Percentiles rank a stretch among this genome's conserved stretches.
These are phyloP conservation scores for Nibea coibor DNA, from an alignment of 2,113 vertebrate genomes.

Conservation along the genomic window DNA sequence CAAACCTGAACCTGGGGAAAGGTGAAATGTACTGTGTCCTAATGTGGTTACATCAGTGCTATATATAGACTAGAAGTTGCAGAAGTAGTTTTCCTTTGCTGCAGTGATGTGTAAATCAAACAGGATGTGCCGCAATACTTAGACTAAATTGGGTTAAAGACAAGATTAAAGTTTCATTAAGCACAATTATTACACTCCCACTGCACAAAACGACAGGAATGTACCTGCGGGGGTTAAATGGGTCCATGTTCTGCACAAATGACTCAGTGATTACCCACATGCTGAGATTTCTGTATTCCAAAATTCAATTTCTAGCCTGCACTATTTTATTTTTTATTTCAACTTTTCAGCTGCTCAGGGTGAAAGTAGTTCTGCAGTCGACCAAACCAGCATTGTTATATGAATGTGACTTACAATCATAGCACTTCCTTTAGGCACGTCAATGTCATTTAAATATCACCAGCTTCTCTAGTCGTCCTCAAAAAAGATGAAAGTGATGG, in stretches of 20 bases:
- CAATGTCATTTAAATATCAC: constrained; percentile 9
- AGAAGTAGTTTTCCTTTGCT: constrained; percentile 6
- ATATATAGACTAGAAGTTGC: constrained; percentile 47
- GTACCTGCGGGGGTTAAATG: constrained; percentile 47
- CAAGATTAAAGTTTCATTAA: constrained; percentile 26
- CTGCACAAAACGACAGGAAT: constrained; percentile 36
- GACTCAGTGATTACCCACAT: constrained; percentile 43
- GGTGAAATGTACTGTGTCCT: constrained; percentile 58
- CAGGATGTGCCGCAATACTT: constrained; percentile 10
- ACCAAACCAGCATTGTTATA: background rate
- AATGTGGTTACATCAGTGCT: constrained; percentile 22
- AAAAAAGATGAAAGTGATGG: background rate
- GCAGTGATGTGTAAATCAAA: constrained; percentile 22
- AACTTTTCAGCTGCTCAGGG: constrained; percentile 14
- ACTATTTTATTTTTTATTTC: background rate
- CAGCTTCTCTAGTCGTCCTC: background rate
- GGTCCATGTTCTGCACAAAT: constrained; percentile 47
- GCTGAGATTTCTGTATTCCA: constrained; percentile 39
- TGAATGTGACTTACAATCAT: constrained; percentile 23
- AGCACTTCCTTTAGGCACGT: background rate
- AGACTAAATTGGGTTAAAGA: constrained; percentile 15
- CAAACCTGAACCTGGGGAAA: constrained; percentile 66
- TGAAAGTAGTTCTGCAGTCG: constrained; percentile 7
- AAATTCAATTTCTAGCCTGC: constrained; percentile 8
- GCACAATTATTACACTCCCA: constrained; percentile 24